Conservation (phyloP, 2,113 vertebrate genomes). For the Oryzias javanicus region DNA sequence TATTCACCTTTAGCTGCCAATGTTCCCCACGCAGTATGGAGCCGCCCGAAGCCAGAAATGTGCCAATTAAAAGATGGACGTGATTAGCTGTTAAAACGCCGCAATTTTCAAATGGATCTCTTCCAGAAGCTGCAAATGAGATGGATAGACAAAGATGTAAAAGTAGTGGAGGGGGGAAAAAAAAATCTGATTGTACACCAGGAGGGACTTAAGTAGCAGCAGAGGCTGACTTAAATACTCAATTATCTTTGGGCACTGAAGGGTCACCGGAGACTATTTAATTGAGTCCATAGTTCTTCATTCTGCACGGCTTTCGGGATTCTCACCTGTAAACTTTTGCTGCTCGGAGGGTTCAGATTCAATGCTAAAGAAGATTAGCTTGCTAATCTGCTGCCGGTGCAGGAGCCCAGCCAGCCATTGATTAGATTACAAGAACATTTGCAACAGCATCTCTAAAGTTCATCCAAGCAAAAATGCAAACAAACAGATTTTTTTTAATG, state of each 20-base stretch:
- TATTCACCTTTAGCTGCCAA: constrained; percentile 14
- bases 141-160: constrained; percentile 13
- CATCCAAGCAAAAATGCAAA: constrained; percentile 52
- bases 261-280: constrained; percentile 61
- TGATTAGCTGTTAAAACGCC: constrained; percentile 33
- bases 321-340: constrained; percentile 21
- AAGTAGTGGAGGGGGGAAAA: constrained; percentile 16
- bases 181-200: constrained; percentile 38
- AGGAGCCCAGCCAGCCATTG: constrained; percentile 42
- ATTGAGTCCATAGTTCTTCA: constrained; percentile 56
- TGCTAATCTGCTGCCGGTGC: constrained; percentile 45
- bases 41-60: not conserved
- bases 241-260: constrained; percentile 51
- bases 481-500: constrained; percentile 32
- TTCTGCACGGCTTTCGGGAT: constrained; percentile 30
- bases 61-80: constrained; percentile 39
- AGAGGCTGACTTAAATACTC: constrained; percentile 43
- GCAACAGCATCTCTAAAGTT: constrained; percentile 36
- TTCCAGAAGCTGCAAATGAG: not conserved
- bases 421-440: constrained; percentile 46
- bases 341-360: constrained; percentile 18
- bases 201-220: constrained; percentile 41
- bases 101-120: constrained; percentile 3
- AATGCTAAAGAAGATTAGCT: constrained; percentile 34
- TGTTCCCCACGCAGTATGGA: constrained; percentile 3